Percentiles rank a stretch among this genome's conserved stretches.
These are phyloP conservation scores for Heliconius ismenius DNA, from an alignment of 2,888 invertebrate genomes.

Conservation along the genomic window DNA sequence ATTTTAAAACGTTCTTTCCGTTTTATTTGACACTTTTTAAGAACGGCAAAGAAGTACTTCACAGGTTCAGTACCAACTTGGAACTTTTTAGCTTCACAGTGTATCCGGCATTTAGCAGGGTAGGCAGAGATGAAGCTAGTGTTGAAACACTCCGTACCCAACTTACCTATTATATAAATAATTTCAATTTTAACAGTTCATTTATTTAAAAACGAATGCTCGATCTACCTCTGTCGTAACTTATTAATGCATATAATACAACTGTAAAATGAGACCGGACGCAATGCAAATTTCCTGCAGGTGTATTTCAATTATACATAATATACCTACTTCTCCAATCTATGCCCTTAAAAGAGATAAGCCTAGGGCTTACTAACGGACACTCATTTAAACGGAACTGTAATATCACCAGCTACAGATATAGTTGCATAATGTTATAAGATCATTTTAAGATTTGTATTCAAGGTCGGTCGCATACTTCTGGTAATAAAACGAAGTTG, in stretches of 20 bases:
- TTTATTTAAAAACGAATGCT: not conserved
- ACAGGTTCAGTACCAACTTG: no score
- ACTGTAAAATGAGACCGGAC: constrained; percentile 26
- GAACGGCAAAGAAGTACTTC: not conserved
- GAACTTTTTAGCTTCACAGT: not conserved
- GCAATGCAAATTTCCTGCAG: constrained; percentile 33
- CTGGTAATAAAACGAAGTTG: constrained; percentile 3
- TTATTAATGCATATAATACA: constrained; percentile 1
- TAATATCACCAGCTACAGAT: not conserved
- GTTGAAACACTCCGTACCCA: no score
- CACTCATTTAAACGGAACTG: not conserved
- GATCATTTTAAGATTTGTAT: constrained; percentile 10
- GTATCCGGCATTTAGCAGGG: no score
- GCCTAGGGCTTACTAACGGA: not conserved
- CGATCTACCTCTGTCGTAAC: constrained; percentile 13
- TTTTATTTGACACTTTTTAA: not conserved
- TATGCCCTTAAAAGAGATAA: constrained; percentile 4
- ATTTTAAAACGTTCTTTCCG: not conserved
- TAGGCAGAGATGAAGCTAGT: no score
- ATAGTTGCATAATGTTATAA: constrained; percentile 21
- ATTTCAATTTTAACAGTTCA: not conserved
- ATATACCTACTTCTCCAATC: not conserved
- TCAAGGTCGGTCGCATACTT: constrained; percentile 15
- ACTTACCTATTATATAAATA: not conserved
- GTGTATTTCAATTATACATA: constrained; percentile 18